Conservation (phyloP, 53 echinoderm and acorn worm species). For the Pentamera pediparva region DNA sequence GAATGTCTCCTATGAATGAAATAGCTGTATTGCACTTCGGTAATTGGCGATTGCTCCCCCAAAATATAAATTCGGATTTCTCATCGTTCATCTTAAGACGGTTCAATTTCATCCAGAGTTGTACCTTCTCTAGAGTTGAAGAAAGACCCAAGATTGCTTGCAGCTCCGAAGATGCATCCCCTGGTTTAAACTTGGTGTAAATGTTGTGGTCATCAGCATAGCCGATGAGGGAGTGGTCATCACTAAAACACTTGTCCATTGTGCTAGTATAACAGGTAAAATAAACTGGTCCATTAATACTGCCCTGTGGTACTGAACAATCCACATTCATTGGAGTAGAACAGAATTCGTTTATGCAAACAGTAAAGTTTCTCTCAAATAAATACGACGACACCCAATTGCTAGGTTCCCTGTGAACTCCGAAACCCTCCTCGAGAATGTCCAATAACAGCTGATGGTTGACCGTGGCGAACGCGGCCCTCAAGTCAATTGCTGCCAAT, state of each 20-base stretch:
- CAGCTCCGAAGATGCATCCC: background rate
- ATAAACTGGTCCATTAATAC: slow-evolving; percentile 25
- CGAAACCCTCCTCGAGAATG: slow-evolving; percentile 4
- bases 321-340: background rate
- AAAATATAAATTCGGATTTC: background rate
- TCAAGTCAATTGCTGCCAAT: slow-evolving; percentile 15
- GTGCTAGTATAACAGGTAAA: slow-evolving; percentile 19
- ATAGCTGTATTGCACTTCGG: background rate
- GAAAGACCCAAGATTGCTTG: background rate
- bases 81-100: slow-evolving; percentile 13
- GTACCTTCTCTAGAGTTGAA: background rate
- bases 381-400: slow-evolving; percentile 15
- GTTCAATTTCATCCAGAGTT: slow-evolving; percentile 4
- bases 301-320: slow-evolving; percentile 17
- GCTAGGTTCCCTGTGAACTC: background rate
- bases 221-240: slow-evolving; percentile 3
- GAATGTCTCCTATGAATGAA: background rate
- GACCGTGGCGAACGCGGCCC: slow-evolving; percentile 19
- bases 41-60: background rate
- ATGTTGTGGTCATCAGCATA: slow-evolving; percentile 35
- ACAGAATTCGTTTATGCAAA: slow-evolving; percentile 15
- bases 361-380: background rate
- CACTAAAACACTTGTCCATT: background rate
- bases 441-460: slow-evolving; percentile 7
- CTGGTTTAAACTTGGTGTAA: slow-evolving; percentile 11